A percentile compares a stretch with the other conserved stretches of the same genome.
Conservation (phyloP, 2,797 vertebrate species). For the Leucoraja ocellata region DNA sequence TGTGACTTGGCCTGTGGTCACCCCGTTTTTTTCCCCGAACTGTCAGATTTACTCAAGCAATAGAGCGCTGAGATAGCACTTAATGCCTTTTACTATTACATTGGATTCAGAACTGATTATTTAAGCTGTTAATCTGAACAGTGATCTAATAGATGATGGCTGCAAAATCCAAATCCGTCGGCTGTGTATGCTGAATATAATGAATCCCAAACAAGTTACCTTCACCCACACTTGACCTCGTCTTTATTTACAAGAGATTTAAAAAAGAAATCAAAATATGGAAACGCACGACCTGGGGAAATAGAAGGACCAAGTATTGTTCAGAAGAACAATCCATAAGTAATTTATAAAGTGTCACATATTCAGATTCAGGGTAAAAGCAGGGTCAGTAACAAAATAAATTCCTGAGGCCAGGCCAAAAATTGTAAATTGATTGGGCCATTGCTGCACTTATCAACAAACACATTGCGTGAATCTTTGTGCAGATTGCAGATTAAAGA, state of each 20-base stretch:
- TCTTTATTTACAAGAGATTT: neutral
- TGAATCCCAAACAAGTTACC: conserved; percentile 57
- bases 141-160: conserved; percentile 64
- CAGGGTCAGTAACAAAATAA: neutral
- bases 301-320: neutral
- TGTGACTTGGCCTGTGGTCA: conserved; percentile 48
- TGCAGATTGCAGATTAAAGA: neutral
- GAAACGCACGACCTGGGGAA: neutral
- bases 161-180: conserved; percentile 55
- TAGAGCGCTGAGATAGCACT: conserved; percentile 51
- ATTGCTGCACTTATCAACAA: neutral
- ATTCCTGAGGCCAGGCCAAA: neutral
- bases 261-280: neutral
- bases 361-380: neutral
- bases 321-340: neutral
- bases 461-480: too few relatives aligned
- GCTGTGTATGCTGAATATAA: conserved; percentile 63
- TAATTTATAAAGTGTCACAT: neutral
- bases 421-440: neutral
- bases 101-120: conserved; percentile 61
- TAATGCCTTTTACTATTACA: conserved; percentile 51
- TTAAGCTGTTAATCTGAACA: conserved; percentile 61
- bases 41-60: conserved; percentile 58
- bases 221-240: conserved; percentile 45
- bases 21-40: conserved; percentile 50